Base-by-base conservation (phyloP, 2,797 vertebrate species). In the Sorex maritimensis region DNA sequence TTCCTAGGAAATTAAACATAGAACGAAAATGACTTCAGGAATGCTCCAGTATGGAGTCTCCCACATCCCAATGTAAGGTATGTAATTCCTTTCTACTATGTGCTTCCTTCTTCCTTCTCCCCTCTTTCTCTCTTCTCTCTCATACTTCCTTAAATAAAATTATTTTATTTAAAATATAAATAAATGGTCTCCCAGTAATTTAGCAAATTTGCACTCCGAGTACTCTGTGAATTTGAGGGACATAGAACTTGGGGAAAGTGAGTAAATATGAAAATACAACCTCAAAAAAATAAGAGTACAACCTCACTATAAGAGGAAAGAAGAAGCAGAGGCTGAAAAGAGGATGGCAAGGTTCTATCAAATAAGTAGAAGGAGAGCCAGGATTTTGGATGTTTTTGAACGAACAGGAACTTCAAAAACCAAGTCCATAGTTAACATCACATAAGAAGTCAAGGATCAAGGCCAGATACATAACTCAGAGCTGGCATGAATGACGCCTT, bases 1-100 rank as follows among this genome's bases (percentile, higher is more conserved):
- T 86, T 65, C 41, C n/a, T 78, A 90, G 2, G 23, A 90, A 95
- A 92, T 55, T 44, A 78, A 87, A 92, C 58, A 34, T 28, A 81
- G 4, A 41, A 82, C 61, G 23, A 80, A 44, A 88, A 87, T 5
- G 19, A 58, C 55, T 58, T 58, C 55, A 58, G 55, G 55, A 58
- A 58, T 15, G 17, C 14, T 58, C 55, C 15, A 58, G 2, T 58
- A 19, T 58, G 55, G 14, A 58, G 5, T 58, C 19, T 58, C 19
- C 55, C 55, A 58, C 15, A 58, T 58, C 55, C 55, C 55, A 58
- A 17, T 19, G 14, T 58, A 15, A 19, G 55, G 14, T 58, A 19
- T 58, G 17, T 58, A 58, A 73, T 17, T 58, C 19, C 19, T 58
- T 58, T 58, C 55, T 19, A 15, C 19, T 58, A 58, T 17, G 55